Conservation (phyloP, 2,113 vertebrate species). For the Struthio camelus region DNA sequence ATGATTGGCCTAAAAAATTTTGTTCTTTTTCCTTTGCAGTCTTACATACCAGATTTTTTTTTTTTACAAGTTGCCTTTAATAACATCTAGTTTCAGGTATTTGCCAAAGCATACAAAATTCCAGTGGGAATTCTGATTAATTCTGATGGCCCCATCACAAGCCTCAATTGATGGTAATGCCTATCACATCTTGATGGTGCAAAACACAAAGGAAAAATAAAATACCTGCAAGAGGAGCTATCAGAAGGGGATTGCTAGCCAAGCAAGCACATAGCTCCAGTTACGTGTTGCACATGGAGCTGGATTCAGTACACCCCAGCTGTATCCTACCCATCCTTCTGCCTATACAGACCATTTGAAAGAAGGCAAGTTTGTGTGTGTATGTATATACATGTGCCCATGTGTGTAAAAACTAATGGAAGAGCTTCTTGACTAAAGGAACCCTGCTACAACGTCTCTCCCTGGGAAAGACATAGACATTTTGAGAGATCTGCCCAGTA, state of each 20-base stretch:
- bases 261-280: not conserved
- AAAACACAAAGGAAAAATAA: no score
- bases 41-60: not conserved
- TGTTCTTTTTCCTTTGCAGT: not conserved
- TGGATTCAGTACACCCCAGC: fast-evolving
- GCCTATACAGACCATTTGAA: no score
- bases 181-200: fast-evolving
- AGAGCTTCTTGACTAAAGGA: no score
- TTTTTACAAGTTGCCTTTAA: not conserved
- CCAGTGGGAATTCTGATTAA: not conserved
- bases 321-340: fast-evolving
- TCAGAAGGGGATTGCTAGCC: fast-evolving
- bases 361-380: fast-evolving
- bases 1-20: no score
- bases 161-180: no score
- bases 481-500: no score
- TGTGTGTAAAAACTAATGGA: no score
- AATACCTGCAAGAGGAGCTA: fast-evolving
- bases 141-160: not conserved
- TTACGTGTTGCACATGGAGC: not conserved
- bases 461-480: no score
- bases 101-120: not conserved
- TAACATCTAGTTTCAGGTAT: no score
- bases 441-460: no score
- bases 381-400: no score